Conservation (phyloP, 1,140 invertebrate species). For the Dolichoris vasculosae region DNA sequence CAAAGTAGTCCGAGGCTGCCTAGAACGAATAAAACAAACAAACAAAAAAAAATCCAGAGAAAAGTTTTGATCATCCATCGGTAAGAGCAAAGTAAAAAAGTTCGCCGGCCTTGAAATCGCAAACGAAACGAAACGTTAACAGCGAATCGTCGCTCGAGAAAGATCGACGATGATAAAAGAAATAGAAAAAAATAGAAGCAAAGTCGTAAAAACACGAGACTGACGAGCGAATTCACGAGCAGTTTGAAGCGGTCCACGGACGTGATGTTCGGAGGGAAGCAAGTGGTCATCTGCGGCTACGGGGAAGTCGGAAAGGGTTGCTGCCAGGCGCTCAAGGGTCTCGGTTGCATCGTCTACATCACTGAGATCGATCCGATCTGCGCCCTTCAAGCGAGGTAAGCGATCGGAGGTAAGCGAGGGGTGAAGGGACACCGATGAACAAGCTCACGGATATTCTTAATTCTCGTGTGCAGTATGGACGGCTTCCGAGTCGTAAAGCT, state of each 20-base stretch:
- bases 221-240: conserved; percentile 35
- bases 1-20: no score
- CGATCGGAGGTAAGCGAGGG: no score
- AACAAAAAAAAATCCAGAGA: no score
- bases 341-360: conserved; percentile 95
- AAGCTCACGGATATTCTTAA: background rate
- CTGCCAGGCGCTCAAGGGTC: conserved; percentile 94
- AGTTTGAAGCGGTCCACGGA: conserved; percentile 97
- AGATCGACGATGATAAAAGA: no score
- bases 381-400: conserved; percentile 94
- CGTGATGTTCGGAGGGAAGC: conserved; percentile 98
- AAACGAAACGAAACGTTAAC: background rate
- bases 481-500: conserved; percentile 96
- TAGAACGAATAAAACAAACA: no score
- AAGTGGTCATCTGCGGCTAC: conserved; percentile 97
- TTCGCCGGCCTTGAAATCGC: background rate
- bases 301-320: conserved; percentile 99
- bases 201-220: background rate
- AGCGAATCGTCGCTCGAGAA: background rate
- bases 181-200: background rate
- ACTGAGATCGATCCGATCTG: conserved; percentile 99
- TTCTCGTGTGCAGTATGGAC: conserved; percentile 87
- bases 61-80: background rate
- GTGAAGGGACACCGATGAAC: no score
- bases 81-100: background rate